phyloP scores from a whole-genome alignment of 2,113 vertebrate genomes.

The Spermophilus dauricus region DNA sequence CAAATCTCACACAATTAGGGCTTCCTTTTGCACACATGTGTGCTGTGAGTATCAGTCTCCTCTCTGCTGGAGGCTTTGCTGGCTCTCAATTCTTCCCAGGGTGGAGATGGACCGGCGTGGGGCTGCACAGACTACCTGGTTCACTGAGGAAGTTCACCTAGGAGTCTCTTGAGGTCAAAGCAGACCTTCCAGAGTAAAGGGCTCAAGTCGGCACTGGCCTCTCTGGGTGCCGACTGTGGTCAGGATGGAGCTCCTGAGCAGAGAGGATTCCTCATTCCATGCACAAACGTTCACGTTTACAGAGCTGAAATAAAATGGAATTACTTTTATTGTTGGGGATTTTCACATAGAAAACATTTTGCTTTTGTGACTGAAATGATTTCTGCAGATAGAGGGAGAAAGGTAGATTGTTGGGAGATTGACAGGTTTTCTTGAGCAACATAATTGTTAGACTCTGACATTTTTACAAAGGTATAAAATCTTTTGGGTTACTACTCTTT shows the following conservation, averaged over 20 bases:
- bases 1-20: not conserved
- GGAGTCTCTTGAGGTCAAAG: not conserved
- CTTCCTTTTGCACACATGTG: not conserved
- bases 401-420: not conserved
- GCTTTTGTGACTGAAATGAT: not conserved
- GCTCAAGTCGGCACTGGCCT: not conserved
- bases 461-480: not conserved
- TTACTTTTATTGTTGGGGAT: not conserved
- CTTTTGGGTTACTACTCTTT: not conserved
- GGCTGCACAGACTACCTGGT: not conserved
- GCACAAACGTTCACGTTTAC: not conserved
- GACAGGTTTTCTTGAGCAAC: not conserved
- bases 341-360: not conserved
- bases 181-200: not conserved
- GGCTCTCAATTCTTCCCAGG: not conserved
- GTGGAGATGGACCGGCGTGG: not conserved
- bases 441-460: not conserved
- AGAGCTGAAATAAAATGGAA: not conserved
- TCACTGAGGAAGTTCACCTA: not conserved
- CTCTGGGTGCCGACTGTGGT: not conserved
- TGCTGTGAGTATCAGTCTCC: not conserved
- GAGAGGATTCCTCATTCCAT: not conserved
- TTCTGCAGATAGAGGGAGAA: not conserved
- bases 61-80: not conserved
- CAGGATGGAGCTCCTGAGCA: not conserved